A percentile compares a stretch with the other conserved stretches of the same genome.
These are phyloP conservation scores for Hapalemur alaotrensis DNA, from an alignment of 2,797 vertebrate species.

Conservation along the genomic window DNA sequence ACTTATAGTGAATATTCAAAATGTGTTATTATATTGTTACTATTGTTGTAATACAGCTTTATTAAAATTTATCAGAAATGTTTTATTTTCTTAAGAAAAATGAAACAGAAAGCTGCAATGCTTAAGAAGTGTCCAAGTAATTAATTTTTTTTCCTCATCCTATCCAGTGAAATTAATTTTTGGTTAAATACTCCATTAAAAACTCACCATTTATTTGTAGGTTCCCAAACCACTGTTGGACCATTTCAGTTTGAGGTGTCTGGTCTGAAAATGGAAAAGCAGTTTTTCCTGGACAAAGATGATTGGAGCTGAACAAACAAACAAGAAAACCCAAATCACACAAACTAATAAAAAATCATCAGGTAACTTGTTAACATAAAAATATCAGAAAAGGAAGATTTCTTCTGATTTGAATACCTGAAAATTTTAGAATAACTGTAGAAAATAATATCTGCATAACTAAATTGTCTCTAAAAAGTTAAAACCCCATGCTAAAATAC, in stretches of 20 bases:
- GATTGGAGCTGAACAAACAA: constrained; percentile 86
- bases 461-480: not conserved
- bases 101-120: constrained; percentile 23
- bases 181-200: constrained; percentile 38
- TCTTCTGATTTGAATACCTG: constrained; percentile 39
- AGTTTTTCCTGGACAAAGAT: constrained; percentile 84
- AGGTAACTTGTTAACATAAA: not conserved
- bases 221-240: constrained; percentile 92
- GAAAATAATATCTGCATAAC: constrained; percentile 22
- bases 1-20: not conserved
- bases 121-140: not conserved
- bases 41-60: not conserved
- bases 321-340: not conserved
- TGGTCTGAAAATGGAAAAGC: constrained; percentile 86
- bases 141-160: not conserved
- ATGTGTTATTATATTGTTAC: not conserved
- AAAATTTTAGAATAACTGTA: not conserved
- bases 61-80: not conserved
- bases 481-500: constrained; percentile 20
- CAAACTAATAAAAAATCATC: constrained; percentile 34
- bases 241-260: constrained; percentile 87
- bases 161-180: not conserved
- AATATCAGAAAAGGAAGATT: constrained; percentile 15
- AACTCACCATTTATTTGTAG: constrained; percentile 88
- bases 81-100: constrained; percentile 31